Evolutionary conservation across 2,113 vertebrate genomes (phyloP), one percentile per base, ranked within the genome.

Genomic region (Neolamprologus tretocephalus): DNA sequence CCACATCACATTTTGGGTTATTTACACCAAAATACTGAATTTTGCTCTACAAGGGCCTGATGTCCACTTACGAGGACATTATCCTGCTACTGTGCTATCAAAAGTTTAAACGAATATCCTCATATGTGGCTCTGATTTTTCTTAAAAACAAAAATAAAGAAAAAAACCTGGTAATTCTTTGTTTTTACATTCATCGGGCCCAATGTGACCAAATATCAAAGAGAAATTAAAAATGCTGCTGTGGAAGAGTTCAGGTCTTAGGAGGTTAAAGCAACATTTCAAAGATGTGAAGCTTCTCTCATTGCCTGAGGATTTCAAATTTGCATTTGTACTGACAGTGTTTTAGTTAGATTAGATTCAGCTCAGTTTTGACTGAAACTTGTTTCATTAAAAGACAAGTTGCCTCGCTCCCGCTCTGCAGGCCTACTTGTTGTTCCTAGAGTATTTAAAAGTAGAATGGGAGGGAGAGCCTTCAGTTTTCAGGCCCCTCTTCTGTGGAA

Each of bases 331-430:
- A 35, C 31, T 35, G 17, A 37, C 61, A 37, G 17, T 35, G 17
- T n/a, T 35, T 35, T 7, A 12, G 9, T 66, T 35, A 35, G 35
- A 35, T 66, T 35, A 35, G 31, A 66, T 66, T 66, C 61, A 33
- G 28, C 57, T 61, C 57, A 61, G 57, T 33, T 61, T 61, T 33
- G 16, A 63, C 28, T 63, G 28, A 63, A 33, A 33, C 28, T 19
- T 63, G 58, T 68, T 68, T 68, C 11, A 40, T 21, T 21, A 68
- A 68, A 68, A 21, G 35, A 8, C 35, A 68, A n/a, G 63, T 45
- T 45, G 0, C 61, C 6, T 28, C 3, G 1, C 23, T 16, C 13
- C 0, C 13, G 0, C 55, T 0, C 55, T 58, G 55, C 55, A 58
- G 55, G 13, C 13, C 8, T 58, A 9, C 55, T 58, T 58, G 55